Conservation (phyloP, 2,113 vertebrate species). For the Choloepus hoffmanni region DNA sequence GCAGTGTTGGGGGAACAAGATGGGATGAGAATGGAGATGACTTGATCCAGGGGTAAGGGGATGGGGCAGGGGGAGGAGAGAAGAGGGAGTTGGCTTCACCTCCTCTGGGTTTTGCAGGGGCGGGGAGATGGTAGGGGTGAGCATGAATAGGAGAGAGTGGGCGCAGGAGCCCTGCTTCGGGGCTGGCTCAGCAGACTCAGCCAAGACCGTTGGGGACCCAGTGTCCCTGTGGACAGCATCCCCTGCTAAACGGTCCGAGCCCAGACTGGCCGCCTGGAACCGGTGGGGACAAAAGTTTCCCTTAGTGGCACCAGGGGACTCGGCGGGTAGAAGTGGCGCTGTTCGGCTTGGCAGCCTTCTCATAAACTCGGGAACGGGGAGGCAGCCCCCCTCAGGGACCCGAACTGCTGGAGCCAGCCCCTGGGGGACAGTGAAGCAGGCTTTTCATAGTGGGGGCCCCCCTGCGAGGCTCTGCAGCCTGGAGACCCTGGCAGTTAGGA, state of each 20-base stretch:
- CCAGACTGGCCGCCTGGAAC: conserved; percentile 71
- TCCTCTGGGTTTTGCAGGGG: neutral
- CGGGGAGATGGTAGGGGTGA: neutral
- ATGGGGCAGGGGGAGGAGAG: neutral
- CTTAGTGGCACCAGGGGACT: conserved; percentile 63
- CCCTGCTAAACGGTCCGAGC: neutral
- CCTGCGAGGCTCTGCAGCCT: conserved; percentile 54
- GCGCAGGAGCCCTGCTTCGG: neutral
- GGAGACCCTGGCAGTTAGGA: conserved; percentile 58
- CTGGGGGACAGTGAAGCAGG: conserved; percentile 67
- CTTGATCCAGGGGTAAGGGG: neutral
- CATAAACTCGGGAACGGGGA: conserved; percentile 70
- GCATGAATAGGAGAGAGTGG: neutral
- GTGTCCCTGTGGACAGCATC: conserved; percentile 53
- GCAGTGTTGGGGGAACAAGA: neutral
- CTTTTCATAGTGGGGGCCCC: conserved; percentile 68
- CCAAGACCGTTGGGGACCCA: neutral
- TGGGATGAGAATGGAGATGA: neutral
- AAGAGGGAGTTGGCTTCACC: neutral
- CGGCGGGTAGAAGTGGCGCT: neutral
- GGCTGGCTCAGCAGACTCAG: neutral
- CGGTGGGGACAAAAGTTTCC: conserved; percentile 68
- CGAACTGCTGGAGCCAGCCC: conserved; percentile 73
- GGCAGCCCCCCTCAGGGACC: conserved; percentile 48
- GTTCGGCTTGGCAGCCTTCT: conserved; percentile 61